Conservation (phyloP, 2,797 vertebrate species). For the Esox masquinongy region DNA sequence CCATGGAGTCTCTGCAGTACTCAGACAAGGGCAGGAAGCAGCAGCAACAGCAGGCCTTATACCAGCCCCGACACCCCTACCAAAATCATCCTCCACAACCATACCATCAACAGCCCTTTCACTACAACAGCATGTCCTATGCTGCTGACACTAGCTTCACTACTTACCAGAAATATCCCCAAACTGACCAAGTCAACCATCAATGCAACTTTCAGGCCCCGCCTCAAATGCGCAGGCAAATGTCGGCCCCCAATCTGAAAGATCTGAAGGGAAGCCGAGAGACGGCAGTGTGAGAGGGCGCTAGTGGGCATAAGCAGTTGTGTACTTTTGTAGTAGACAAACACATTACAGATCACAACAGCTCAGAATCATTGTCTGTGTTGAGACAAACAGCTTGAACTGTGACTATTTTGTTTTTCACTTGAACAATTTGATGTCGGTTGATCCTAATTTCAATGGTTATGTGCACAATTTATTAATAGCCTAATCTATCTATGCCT, state of each 20-base stretch:
- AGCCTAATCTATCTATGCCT: constrained; percentile 45
- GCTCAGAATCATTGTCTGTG: constrained; percentile 58
- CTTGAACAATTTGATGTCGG: constrained; percentile 63
- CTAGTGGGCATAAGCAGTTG: constrained; percentile 30
- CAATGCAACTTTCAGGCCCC: constrained; percentile 84
- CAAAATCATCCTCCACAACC: constrained; percentile 72
- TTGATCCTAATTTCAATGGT: constrained; percentile 67
- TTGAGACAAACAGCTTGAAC: constrained; percentile 53
- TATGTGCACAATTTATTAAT: constrained; percentile 57
- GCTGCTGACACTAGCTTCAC: constrained; percentile 45
- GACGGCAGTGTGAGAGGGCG: constrained; percentile 84
- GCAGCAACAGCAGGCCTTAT: constrained; percentile 73
- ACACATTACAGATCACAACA: constrained; percentile 76
- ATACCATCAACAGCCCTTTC: constrained; percentile 77
- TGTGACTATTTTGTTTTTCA: constrained; percentile 58
- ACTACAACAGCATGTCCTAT: constrained; percentile 66
- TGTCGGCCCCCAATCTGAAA: constrained; percentile 97
- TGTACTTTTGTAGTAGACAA: constrained; percentile 57
- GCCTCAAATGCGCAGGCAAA: constrained; percentile 92
- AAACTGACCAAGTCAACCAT: constrained; percentile 74
- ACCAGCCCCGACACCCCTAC: constrained; percentile 72
- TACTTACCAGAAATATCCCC: constrained; percentile 70
- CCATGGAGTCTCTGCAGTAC: constrained; percentile 74
- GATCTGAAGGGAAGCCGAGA: constrained; percentile 93
- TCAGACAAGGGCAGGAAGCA: constrained; percentile 71